A percentile compares a stretch with the other conserved stretches of the same genome.
Evolutionary conservation across 2,113 vertebrate species (phyloP).

Genomic region (Cromileptes altivelis): DNA sequence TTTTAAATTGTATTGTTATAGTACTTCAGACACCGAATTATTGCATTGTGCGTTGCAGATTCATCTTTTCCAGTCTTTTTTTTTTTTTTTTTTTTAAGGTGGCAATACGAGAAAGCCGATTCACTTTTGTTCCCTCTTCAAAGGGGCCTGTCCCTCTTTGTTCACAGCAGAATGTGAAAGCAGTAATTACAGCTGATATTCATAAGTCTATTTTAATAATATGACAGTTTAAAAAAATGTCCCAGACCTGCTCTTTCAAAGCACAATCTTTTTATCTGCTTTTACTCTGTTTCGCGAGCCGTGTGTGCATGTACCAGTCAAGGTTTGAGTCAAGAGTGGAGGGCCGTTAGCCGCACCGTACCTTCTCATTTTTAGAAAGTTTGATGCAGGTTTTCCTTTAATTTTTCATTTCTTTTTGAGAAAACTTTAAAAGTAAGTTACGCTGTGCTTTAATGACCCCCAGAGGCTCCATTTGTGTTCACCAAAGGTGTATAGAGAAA

Average conservation of each 20-base stretch:
- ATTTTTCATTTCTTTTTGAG: not conserved
- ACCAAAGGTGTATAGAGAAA: not conserved
- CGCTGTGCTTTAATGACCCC: not conserved
- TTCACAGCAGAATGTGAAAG: constrained; percentile 51
- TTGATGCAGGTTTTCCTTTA: not conserved
- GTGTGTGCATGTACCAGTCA: constrained; percentile 6
- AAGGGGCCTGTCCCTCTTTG: constrained; percentile 43
- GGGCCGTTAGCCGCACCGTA: not conserved
- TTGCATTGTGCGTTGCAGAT: constrained; percentile 15
- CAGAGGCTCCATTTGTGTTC: not conserved
- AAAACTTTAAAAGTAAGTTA: not conserved
- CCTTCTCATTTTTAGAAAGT: not conserved
- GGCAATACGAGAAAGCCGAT: not conserved
- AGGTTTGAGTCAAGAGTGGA: constrained; percentile 2
- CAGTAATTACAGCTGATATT: constrained; percentile 46
- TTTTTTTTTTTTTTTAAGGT: constrained; percentile 25
- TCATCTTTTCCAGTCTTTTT: constrained; percentile 24
- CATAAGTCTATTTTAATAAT: constrained; percentile 51
- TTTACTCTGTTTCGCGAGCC: constrained; percentile 9
- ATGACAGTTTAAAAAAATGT: constrained; percentile 10
- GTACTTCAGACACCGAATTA: constrained; percentile 1
- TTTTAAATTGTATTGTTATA: constrained; percentile 36
- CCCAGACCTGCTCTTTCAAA: constrained; percentile 37
- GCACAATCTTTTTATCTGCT: constrained; percentile 15
- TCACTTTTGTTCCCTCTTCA: constrained; percentile 33